Conservation (phyloP, 1,140 invertebrate species). For the Galleria mellonella region DNA sequence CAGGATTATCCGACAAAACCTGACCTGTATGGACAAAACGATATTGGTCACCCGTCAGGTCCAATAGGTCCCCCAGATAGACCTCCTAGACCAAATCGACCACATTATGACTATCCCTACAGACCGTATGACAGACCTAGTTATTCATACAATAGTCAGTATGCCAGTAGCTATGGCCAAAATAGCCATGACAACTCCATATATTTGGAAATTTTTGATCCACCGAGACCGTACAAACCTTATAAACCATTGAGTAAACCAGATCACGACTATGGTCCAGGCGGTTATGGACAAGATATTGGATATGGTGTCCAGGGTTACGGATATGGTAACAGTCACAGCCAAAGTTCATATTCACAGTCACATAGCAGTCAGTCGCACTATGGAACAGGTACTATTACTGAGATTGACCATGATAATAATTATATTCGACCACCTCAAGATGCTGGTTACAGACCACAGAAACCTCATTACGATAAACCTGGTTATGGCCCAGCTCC, state of each 20-base stretch:
- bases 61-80: constrained; percentile 21
- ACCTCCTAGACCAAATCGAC: constrained; percentile 32
- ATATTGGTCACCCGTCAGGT: constrained; percentile 8
- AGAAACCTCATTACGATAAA: constrained; percentile 6
- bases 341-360: constrained; percentile 34
- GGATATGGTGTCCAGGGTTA: constrained; percentile 17
- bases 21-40: constrained; percentile 22
- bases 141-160: constrained; percentile 40
- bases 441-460: constrained; percentile 6
- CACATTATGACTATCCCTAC: constrained; percentile 11
- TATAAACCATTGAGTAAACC: constrained; percentile 22
- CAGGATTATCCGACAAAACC: constrained; percentile 19
- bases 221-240: constrained; percentile 45
- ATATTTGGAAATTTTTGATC: constrained; percentile 54
- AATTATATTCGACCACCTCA: constrained; percentile 10
- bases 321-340: constrained; percentile 19
- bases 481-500: constrained; percentile 8
- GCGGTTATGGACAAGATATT: constrained; percentile 22
- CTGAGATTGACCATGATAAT: constrained; percentile 16
- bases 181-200: constrained; percentile 47
- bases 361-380: constrained; percentile 27
- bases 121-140: constrained; percentile 27
- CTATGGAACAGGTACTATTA: constrained; percentile 21
- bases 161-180: constrained; percentile 48
- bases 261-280: constrained; percentile 15